Conservation (phyloP, 2,888 invertebrate genomes). For the Eristalis intricaria region DNA sequence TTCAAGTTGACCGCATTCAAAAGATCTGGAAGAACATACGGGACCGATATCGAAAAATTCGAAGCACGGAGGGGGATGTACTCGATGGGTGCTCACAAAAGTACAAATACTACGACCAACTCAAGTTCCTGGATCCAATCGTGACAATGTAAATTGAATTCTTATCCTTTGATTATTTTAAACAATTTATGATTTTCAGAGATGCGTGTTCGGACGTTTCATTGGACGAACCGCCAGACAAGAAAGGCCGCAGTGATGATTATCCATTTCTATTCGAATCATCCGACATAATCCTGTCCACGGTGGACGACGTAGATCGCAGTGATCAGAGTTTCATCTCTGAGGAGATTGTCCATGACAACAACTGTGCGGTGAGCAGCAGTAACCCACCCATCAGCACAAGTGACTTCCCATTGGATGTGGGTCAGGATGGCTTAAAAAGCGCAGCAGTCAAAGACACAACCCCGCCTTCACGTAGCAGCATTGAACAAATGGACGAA, state of each 20-base stretch:
- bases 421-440: not conserved
- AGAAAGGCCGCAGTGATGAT: conserved; percentile 51
- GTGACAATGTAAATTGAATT: conserved; percentile 27
- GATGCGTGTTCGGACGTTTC: conserved; percentile 23
- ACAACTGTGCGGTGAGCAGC: conserved; percentile 51
- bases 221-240: conserved; percentile 34
- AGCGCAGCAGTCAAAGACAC: not conserved
- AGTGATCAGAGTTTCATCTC: conserved; percentile 40
- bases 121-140: conserved; percentile 54
- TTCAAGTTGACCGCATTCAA: conserved; percentile 63
- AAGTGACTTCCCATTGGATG: conserved; percentile 19
- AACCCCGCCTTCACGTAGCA: not conserved
- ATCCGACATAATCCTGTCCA: conserved; percentile 28
- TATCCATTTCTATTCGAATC: conserved; percentile 56
- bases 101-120: conserved; percentile 67
- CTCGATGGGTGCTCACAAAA: conserved; percentile 11
- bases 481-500: conserved; percentile 55
- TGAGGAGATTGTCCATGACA: conserved; percentile 45
- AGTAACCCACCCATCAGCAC: conserved; percentile 33
- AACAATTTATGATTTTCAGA: not conserved
- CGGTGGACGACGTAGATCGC: conserved; percentile 32
- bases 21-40: conserved; percentile 72
- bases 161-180: not conserved
- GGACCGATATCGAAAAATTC: conserved; percentile 67
- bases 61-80: conserved; percentile 42